Evolutionary conservation across 2,797 vertebrate genomes (phyloP), one percentile per base, ranked within the genome.

Genomic region (Chaunax sp.): DNA sequence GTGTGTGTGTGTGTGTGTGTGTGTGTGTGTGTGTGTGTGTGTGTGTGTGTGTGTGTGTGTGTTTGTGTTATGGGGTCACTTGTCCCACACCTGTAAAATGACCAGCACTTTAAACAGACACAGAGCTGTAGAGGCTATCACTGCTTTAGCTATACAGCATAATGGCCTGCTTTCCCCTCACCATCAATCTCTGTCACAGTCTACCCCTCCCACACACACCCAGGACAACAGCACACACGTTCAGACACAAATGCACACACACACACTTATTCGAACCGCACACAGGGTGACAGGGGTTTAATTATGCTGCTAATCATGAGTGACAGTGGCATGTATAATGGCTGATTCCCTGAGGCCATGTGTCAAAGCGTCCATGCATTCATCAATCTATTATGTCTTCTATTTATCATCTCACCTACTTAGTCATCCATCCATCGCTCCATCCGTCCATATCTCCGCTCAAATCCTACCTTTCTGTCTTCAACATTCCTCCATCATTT

Each of bases 231-330:
- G 75, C 80, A 85, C 75, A 47, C 49, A 15, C 70, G 20, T 15
- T 30, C 43, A 61, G 40, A 68, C 33, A 19, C 59, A 80, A 9
- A 35, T 35, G 33, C 75, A 55, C 63, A 25, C n/a, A 20, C 63
- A 33, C 60, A 51, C 56, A 33, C 70, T 40, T 35, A 3, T 20
- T 55, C 2, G 13, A 80, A 37, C 75, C 81, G 63, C 86, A 83
- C 72, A 38, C 81, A 37, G 52, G 60, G 75, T 45, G 74, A 80
- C 83, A 82, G 74, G 86, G 84, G 77, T 82, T 87, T 92, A 90
- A 93, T 93, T 92, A 91, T 83, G 80, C 78, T 44, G 60, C 87
- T 91, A 92, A 92, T 93, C 88, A 90, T 92, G 90, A 93, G 82
- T 90, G 90, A 89, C 90, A 90, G 86, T 69, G 54, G 70, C 82